Conservation (phyloP, 2,113 vertebrate species). For the Anser brachyrhynchus region DNA sequence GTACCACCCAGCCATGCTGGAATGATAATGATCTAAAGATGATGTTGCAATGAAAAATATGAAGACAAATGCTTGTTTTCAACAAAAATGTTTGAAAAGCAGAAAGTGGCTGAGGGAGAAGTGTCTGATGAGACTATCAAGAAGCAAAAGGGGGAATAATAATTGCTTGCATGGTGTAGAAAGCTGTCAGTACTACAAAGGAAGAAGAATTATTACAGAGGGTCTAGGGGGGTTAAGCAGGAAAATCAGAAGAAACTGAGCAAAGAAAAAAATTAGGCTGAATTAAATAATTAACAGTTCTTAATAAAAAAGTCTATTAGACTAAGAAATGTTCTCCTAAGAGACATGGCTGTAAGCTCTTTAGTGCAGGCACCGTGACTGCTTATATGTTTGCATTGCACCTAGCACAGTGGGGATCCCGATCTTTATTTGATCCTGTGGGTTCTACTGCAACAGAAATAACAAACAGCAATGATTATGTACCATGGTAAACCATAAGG, state of each 20-base stretch:
- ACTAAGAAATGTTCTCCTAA: background rate
- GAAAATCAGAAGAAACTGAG: background rate
- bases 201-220: background rate
- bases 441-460: conserved; percentile 30
- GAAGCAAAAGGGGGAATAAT: background rate
- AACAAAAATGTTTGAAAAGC: background rate
- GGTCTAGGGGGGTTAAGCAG: background rate
- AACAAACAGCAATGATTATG: conserved; percentile 33
- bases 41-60: background rate
- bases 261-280: background rate
- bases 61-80: background rate
- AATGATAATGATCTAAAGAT: background rate
- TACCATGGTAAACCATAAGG: background rate
- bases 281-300: conserved; percentile 45
- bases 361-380: conserved; percentile 54
- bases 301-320: conserved; percentile 51
- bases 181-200: background rate
- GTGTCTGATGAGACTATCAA: background rate
- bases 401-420: conserved; percentile 18
- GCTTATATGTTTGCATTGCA: conserved; percentile 20
- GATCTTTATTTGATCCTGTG: conserved; percentile 48
- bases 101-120: background rate
- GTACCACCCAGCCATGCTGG: background rate
- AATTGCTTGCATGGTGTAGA: background rate
- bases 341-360: conserved; percentile 36